These are phyloP conservation scores for Himalopsyche phryganea DNA, from an alignment of 1,140 invertebrate genomes.

Conservation along the genomic window DNA sequence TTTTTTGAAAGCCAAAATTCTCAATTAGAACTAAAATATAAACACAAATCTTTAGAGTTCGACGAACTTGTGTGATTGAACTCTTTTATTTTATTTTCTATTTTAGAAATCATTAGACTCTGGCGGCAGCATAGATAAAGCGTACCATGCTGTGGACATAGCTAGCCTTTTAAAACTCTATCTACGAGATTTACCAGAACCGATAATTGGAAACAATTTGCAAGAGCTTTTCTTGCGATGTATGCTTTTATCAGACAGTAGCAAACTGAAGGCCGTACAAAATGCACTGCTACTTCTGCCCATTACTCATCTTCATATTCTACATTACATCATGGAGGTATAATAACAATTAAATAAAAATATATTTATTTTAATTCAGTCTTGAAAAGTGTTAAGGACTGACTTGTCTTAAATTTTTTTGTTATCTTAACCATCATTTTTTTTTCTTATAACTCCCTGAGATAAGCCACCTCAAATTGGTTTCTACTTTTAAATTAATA, in stretches of 20 bases:
- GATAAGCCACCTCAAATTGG: no score
- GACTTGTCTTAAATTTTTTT: no score
- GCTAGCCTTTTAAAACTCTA: slow-evolving; percentile 80
- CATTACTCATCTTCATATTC: slow-evolving; percentile 49
- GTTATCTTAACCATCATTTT: no score
- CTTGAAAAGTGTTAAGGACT: no score
- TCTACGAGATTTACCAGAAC: slow-evolving; percentile 76
- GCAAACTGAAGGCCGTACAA: slow-evolving; percentile 45
- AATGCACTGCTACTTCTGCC: slow-evolving; percentile 47
- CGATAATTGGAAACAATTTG: slow-evolving; percentile 62
- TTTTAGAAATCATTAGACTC: slow-evolving; percentile 60
- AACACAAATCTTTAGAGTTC: no score
- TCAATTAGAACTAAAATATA: no score
- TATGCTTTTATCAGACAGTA: slow-evolving; percentile 44
- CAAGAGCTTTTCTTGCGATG: slow-evolving; percentile 76
- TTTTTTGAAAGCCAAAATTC: no score
- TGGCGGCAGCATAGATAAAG: slow-evolving; percentile 60
- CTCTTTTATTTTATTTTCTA: not conserved
- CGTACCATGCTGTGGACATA: slow-evolving; percentile 74
- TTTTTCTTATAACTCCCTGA: no score
- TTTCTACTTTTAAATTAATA: no score
- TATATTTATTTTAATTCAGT: no score
- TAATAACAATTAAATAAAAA: slow-evolving; percentile 10
- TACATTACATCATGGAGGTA: slow-evolving; percentile 54
- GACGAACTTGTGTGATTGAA: no score